A percentile compares a stretch with the other conserved stretches of the same genome.
phyloP scores from a whole-genome alignment of 2,797 vertebrate species.

The Melanitta fusca region DNA sequence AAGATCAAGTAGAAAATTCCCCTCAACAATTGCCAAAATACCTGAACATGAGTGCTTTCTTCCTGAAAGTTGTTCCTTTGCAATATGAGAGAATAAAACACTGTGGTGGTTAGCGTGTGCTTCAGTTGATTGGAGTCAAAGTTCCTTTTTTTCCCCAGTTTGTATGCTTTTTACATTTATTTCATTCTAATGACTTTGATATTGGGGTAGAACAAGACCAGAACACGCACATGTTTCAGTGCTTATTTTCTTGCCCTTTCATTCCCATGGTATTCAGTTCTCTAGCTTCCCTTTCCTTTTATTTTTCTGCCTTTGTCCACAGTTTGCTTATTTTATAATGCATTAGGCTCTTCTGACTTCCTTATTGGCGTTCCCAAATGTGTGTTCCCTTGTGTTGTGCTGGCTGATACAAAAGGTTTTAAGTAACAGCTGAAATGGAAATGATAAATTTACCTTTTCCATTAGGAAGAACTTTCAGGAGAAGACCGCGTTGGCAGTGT shows the following conservation, averaged over 20 bases:
- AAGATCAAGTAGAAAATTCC: neutral
- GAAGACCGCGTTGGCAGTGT: neutral
- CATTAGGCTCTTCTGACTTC: neutral
- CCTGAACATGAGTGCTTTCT: neutral
- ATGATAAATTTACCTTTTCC: neutral
- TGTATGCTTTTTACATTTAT: neutral
- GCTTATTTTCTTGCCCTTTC: neutral
- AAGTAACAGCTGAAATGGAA: constrained; percentile 27
- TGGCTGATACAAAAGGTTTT: neutral
- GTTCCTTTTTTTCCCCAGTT: neutral
- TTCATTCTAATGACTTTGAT: neutral
- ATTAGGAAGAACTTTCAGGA: neutral
- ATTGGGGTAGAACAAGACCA: neutral
- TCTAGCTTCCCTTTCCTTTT: neutral
- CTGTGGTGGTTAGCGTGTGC: neutral
- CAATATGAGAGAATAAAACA: neutral
- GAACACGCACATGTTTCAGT: neutral
- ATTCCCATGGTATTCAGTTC: neutral
- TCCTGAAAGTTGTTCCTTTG: neutral
- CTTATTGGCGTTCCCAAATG: neutral
- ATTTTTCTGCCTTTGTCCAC: neutral
- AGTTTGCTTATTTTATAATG: neutral
- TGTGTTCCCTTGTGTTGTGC: neutral
- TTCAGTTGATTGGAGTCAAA: neutral
- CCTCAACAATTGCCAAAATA: neutral